phyloP scores from a whole-genome alignment of 1,140 invertebrate genomes.

The Metaphire vulgaris region DNA sequence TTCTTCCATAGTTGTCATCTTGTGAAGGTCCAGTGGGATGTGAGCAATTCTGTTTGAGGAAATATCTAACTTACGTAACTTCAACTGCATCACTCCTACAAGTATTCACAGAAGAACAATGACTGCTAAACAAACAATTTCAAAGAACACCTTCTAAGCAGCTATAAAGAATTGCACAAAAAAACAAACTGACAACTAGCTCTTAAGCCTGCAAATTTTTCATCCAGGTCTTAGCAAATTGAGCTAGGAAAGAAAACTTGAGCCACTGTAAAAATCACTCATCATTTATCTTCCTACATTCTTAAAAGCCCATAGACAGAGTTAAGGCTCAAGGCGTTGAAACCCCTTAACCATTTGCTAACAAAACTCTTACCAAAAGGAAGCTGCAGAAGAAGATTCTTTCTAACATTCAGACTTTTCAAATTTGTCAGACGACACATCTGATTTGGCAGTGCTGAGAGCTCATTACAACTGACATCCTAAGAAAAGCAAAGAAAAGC shows the following conservation, averaged over 20 bases:
- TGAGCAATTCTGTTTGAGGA: conserved; percentile 79
- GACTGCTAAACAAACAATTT: conserved; percentile 32
- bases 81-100: conserved; percentile 80
- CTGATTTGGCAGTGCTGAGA: conserved; percentile 74
- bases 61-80: conserved; percentile 74
- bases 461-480: conserved; percentile 86
- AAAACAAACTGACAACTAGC: background rate
- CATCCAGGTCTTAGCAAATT: too few relatives aligned
- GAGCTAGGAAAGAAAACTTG: too few relatives aligned
- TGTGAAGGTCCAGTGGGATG: conserved; percentile 74
- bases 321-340: too few relatives aligned
- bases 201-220: too few relatives aligned
- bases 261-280: too few relatives aligned
- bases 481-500: conserved; percentile 36
- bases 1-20: conserved; percentile 71
- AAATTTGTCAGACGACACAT: conserved; percentile 72
- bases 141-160: too few relatives aligned
- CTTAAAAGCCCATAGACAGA: too few relatives aligned
- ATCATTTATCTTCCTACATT: too few relatives aligned
- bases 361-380: conserved; percentile 71
- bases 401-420: conserved; percentile 69
- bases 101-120: too few relatives aligned
- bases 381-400: conserved; percentile 77
- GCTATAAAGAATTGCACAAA: background rate
- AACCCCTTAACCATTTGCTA: too few relatives aligned